Conservation (phyloP, 2,888 invertebrate genomes). For the Acanthopleura granulata region DNA sequence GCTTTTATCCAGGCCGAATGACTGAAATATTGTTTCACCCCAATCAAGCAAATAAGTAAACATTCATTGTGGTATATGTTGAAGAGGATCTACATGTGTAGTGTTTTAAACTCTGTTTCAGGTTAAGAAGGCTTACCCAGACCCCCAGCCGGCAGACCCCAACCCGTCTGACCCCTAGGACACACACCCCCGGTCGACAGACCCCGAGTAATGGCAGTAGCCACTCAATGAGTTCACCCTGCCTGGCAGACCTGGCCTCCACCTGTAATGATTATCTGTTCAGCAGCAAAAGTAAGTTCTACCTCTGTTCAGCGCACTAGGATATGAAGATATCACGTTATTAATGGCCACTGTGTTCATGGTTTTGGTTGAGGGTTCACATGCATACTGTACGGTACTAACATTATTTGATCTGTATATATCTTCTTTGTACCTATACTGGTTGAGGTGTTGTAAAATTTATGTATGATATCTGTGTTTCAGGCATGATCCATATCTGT, state of each 20-base stretch:
- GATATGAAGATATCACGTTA: too few species aligned
- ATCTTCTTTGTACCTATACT: neutral
- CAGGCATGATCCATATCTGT: too few species aligned
- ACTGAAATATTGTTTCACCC: too few species aligned
- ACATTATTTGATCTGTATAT: neutral
- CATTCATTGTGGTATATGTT: too few species aligned
- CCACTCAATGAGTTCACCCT: slow-evolving; percentile 43
- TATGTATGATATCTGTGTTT: too few species aligned
- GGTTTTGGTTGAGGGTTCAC: too few species aligned
- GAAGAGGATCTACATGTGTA: neutral
- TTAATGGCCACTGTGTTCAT: too few species aligned
- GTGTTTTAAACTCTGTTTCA: slow-evolving; percentile 22
- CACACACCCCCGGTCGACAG: slow-evolving; percentile 13
- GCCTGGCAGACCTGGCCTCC: slow-evolving; percentile 45
- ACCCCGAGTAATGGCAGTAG: slow-evolving; percentile 41
- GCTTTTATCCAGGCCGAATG: too few species aligned
- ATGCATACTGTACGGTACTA: too few species aligned
- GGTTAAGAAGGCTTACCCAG: slow-evolving; percentile 19
- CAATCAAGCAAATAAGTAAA: too few species aligned
- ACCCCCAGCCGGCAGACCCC: slow-evolving; percentile 35
- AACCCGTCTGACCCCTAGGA: slow-evolving; percentile 24
- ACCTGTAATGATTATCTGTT: slow-evolving; percentile 46
- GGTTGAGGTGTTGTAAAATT: too few species aligned
- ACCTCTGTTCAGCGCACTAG: too few species aligned
- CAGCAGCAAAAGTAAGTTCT: slow-evolving; percentile 28